These are phyloP conservation scores for Papilio xuthus DNA, from an alignment of 1,140 invertebrate species.

Conservation along the genomic window DNA sequence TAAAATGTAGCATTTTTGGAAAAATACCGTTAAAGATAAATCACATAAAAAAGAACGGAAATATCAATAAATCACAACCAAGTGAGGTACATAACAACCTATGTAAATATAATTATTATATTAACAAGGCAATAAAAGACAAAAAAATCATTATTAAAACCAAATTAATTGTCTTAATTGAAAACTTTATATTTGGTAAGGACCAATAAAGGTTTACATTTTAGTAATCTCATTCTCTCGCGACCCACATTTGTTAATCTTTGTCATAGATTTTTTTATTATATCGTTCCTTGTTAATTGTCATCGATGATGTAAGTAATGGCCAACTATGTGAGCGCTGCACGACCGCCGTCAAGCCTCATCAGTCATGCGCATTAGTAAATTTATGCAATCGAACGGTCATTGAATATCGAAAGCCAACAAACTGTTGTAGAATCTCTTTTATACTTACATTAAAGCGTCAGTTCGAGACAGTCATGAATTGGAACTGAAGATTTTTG, in stretches of 20 bases:
- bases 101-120: too few relatives aligned
- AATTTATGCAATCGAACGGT: constrained; percentile 40
- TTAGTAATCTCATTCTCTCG: too few relatives aligned
- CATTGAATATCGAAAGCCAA: constrained; percentile 38
- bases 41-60: too few relatives aligned
- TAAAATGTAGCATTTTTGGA: background rate
- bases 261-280: background rate
- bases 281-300: background rate
- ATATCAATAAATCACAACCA: too few relatives aligned
- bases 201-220: too few relatives aligned
- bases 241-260: background rate
- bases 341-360: constrained; percentile 16
- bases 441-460: background rate
- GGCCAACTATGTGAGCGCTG: constrained; percentile 8
- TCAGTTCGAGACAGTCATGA: too few relatives aligned
- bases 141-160: too few relatives aligned
- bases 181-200: too few relatives aligned
- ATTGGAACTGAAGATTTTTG: too few relatives aligned
- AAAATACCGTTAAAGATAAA: background rate
- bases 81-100: too few relatives aligned
- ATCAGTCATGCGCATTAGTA: constrained; percentile 42
- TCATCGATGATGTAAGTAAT: background rate
- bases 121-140: too few relatives aligned
- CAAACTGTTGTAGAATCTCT: background rate
- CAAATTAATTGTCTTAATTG: too few relatives aligned